phyloP scores from a whole-genome alignment of 2,888 invertebrate species.

The Zele albiditarsus region DNA sequence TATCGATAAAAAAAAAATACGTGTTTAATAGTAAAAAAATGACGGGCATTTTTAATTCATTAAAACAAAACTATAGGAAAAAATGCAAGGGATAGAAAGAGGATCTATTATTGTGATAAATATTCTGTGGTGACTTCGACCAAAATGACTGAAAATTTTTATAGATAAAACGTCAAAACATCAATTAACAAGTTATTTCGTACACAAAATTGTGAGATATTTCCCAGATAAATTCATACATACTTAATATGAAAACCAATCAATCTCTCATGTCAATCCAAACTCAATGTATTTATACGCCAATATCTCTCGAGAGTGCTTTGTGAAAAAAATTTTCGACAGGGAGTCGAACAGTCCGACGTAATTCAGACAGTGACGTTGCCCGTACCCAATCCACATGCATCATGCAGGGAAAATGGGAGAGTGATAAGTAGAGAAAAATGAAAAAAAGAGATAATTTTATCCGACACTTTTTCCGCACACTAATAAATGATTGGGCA shows the following conservation, averaged over 20 bases:
- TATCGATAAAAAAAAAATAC: too few species aligned
- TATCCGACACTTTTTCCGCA: conserved; percentile 18
- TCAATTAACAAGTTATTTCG: too few species aligned
- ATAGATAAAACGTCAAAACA: too few species aligned
- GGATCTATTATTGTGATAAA: too few species aligned
- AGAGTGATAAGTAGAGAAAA: not conserved
- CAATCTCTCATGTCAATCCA: not conserved
- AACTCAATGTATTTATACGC: not conserved
- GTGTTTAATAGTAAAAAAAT: too few species aligned
- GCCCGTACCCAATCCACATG: not conserved
- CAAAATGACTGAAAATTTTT: too few species aligned
- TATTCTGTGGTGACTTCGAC: too few species aligned
- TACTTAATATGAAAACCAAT: not conserved
- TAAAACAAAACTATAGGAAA: too few species aligned
- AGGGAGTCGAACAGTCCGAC: not conserved
- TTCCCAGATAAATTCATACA: too few species aligned
- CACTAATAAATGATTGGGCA: conserved; percentile 49
- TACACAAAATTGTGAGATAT: too few species aligned
- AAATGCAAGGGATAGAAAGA: too few species aligned
- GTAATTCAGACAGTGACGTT: conserved; percentile 26
- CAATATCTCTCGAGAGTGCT: not conserved
- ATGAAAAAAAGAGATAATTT: conserved; percentile 32
- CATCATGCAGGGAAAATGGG: not conserved
- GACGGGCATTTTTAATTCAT: too few species aligned
- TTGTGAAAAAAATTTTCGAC: not conserved